Percentiles rank a stretch among this genome's conserved stretches.
phyloP scores from a whole-genome alignment of 1,140 invertebrate genomes.

The Oryctes rhinoceros region DNA sequence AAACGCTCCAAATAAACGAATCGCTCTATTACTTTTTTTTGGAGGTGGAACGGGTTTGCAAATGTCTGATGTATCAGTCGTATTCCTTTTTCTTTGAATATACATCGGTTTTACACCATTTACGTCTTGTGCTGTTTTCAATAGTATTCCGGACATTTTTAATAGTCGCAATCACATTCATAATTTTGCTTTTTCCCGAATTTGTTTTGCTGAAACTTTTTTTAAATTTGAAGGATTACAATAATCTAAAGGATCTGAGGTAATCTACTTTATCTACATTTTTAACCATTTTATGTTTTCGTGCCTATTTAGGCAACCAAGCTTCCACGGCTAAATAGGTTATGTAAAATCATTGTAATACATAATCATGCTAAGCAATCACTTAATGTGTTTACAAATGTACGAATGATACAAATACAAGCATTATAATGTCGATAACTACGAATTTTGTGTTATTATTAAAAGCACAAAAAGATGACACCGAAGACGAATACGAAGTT shows the following conservation, averaged over 20 bases:
- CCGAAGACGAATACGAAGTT: slow-evolving; percentile 55
- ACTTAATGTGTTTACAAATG: no score
- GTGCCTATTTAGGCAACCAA: no score
- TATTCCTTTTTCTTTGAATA: background rate
- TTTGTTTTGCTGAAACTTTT: background rate
- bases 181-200: background rate
- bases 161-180: background rate
- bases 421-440: slow-evolving; percentile 42
- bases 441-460: slow-evolving; percentile 53
- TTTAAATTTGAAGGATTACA: background rate
- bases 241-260: no score
- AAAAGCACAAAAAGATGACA: slow-evolving; percentile 51
- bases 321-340: no score
- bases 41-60: background rate
- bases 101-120: background rate
- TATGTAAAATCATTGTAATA: no score
- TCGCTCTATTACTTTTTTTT: background rate
- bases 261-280: no score
- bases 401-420: background rate
- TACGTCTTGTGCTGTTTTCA: background rate
- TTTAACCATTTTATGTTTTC: no score
- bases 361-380: no score
- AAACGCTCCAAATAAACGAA: background rate
- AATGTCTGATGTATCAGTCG: background rate
- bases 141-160: background rate